Evolutionary conservation across 1,140 invertebrate species (phyloP).

Genomic region (Zaprionus davidi): DNA sequence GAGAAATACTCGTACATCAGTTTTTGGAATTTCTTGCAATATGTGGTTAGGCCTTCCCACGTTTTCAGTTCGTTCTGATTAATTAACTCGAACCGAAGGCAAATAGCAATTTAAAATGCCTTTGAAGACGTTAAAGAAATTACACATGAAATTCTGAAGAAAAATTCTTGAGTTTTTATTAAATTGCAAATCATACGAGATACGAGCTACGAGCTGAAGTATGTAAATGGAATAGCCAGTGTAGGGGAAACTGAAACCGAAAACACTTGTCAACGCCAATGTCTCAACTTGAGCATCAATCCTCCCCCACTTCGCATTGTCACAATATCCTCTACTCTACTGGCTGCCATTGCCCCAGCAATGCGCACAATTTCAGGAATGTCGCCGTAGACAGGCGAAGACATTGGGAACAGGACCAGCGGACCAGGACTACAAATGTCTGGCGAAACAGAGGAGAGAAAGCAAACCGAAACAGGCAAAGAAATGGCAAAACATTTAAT

Average conservation of each 20-base stretch:
- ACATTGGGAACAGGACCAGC: constrained; percentile 32
- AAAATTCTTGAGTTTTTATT: constrained; percentile 6
- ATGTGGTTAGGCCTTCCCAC: constrained; percentile 14
- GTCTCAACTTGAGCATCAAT: constrained; percentile 66
- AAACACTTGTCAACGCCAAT: constrained; percentile 79
- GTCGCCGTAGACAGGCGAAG: constrained; percentile 62
- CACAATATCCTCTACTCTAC: constrained; percentile 48
- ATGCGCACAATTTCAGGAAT: constrained; percentile 76
- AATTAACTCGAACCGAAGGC: neutral
- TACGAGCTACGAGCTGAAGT: neutral
- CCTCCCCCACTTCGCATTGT: constrained; percentile 13
- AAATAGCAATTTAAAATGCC: neutral
- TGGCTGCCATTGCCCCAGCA: constrained; percentile 37
- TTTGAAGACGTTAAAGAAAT: neutral
- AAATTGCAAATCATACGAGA: neutral
- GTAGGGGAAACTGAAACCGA: constrained; percentile 19
- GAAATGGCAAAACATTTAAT: constrained; percentile 80
- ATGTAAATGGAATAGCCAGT: constrained; percentile 10
- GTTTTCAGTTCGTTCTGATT: constrained; percentile 14
- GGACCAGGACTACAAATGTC: neutral
- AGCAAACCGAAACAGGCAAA: constrained; percentile 51
- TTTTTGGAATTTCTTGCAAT: neutral
- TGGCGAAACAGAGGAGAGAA: constrained; percentile 17
- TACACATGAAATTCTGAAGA: neutral
- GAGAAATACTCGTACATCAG: constrained; percentile 38